These are phyloP conservation scores for Agrypnia vestita DNA, from an alignment of 1,140 invertebrate species.

Conservation along the genomic window DNA sequence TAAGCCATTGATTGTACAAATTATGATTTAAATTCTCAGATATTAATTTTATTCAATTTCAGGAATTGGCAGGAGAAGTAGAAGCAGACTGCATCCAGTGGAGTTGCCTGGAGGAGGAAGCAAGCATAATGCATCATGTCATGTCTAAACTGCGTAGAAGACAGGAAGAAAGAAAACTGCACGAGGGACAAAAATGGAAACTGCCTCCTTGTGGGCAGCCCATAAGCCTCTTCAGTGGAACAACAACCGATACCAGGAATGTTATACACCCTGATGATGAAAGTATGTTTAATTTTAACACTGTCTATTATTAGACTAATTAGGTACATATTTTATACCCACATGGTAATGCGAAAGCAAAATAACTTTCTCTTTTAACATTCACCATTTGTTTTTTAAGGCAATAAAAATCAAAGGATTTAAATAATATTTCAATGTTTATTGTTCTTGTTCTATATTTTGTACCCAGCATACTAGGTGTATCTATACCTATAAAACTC, in stretches of 20 bases:
- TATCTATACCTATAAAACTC: too few species aligned
- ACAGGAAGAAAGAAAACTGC: constrained; percentile 74
- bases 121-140: constrained; percentile 79
- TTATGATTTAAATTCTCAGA: too few species aligned
- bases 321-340: too few species aligned
- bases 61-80: constrained; percentile 83
- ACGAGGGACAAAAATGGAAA: constrained; percentile 80
- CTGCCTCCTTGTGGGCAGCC: constrained; percentile 80
- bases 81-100: constrained; percentile 74
- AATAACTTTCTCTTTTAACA: not conserved
- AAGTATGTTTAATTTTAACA: constrained; percentile 71
- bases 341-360: too few species aligned
- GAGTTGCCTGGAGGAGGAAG: constrained; percentile 75
- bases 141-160: constrained; percentile 76
- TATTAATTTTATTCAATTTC: constrained; percentile 10
- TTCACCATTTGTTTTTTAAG: too few species aligned
- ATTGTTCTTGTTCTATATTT: too few species aligned
- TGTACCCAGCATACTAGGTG: too few species aligned
- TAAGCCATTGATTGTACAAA: too few species aligned
- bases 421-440: too few species aligned
- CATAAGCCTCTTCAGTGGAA: constrained; percentile 77
- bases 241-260: constrained; percentile 70
- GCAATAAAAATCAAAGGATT: too few species aligned
- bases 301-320: too few species aligned
- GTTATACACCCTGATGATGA: constrained; percentile 80